phyloP scores from a whole-genome alignment of 2,888 invertebrate species.

The Imbricaverruca yamaguchii region DNA sequence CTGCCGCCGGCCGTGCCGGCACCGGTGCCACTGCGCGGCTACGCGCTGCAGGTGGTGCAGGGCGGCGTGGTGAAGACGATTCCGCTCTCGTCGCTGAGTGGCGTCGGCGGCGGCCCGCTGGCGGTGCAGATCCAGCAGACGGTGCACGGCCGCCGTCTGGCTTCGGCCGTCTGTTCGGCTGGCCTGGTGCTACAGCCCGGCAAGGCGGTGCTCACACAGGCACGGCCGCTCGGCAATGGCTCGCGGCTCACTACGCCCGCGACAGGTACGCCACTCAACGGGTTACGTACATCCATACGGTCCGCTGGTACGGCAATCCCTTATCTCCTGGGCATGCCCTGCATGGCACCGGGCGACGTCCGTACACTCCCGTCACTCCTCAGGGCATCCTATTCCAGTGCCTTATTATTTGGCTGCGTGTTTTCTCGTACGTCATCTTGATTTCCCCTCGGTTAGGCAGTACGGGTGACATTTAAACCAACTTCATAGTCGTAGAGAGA shows the following conservation, averaged over 20 bases:
- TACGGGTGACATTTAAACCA: too few relatives aligned
- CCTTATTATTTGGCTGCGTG: background rate
- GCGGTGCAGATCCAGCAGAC: slow-evolving; percentile 11
- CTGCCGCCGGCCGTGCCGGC: slow-evolving; percentile 32
- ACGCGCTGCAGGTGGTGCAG: slow-evolving; percentile 22
- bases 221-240: slow-evolving; percentile 6
- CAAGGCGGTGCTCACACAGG: background rate
- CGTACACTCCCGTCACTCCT: background rate
- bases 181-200: slow-evolving; percentile 1
- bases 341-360: too few relatives aligned
- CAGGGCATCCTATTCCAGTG: background rate
- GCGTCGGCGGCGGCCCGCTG: slow-evolving; percentile 11
- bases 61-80: slow-evolving; percentile 20
- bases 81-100: slow-evolving; percentile 9
- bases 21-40: slow-evolving; percentile 3
- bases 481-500: too few relatives aligned
- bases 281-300: background rate
- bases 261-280: background rate
- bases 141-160: background rate
- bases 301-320: background rate
- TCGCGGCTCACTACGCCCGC: background rate
- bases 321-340: background rate
- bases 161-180: background rate
- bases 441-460: too few relatives aligned
- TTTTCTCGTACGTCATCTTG: background rate